Percentiles rank a stretch among this genome's conserved stretches.
These are phyloP conservation scores for Napeogenes inachia DNA, from an alignment of 2,888 invertebrate species.

Conservation along the genomic window DNA sequence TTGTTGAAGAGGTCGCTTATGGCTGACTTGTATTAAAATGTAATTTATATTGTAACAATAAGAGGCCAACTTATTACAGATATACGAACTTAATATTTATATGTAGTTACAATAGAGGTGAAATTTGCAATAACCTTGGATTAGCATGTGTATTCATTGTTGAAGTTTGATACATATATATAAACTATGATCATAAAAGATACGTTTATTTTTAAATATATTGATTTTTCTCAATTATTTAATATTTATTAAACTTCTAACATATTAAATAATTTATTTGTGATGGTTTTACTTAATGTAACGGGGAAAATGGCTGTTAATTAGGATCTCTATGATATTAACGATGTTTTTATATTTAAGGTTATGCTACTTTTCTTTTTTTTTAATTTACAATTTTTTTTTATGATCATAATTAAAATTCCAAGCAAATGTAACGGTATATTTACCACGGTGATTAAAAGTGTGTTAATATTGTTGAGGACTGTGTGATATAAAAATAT, in stretches of 20 bases:
- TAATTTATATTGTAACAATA: background rate
- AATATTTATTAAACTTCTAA: background rate
- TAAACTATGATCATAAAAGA: too few species aligned
- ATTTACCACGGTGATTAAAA: too few species aligned
- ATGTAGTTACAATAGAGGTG: background rate
- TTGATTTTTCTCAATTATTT: background rate
- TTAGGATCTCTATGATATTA: background rate
- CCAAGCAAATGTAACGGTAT: too few species aligned
- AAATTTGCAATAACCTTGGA: background rate
- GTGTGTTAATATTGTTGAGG: too few species aligned
- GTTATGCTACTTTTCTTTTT: too few species aligned
- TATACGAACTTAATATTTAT: background rate
- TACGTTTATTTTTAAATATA: too few species aligned
- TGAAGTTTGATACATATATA: too few species aligned
- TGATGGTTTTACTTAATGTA: background rate
- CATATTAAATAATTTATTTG: background rate
- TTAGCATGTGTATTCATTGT: background rate
- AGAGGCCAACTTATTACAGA: background rate
- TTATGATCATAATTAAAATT: background rate
- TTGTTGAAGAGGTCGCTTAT: conserved; percentile 67
- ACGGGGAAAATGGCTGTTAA: background rate
- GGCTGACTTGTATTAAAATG: conserved; percentile 44
- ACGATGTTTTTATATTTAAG: background rate
- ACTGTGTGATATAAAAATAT: too few species aligned
- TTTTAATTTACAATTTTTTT: background rate